phyloP scores from a whole-genome alignment of 2,113 vertebrate genomes.

The Vombatus ursinus region DNA sequence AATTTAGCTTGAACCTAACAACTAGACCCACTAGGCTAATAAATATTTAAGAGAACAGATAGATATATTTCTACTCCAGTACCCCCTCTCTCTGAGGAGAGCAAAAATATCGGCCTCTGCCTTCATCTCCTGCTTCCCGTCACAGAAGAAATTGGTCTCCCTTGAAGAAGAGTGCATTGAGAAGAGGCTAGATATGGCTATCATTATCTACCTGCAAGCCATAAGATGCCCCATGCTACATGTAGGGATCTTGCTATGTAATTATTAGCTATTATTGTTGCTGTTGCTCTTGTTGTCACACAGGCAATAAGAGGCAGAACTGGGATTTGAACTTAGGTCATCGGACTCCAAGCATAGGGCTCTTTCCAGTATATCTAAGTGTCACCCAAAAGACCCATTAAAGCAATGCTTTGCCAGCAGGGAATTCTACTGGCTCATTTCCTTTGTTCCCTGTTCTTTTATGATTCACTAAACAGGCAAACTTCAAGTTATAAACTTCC shows the following conservation, averaged over 20 bases:
- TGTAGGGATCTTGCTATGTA: neutral
- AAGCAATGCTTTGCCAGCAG: constrained; percentile 19
- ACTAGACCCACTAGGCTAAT: neutral
- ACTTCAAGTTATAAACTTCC: constrained; percentile 49
- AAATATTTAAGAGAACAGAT: neutral
- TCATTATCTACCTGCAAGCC: neutral
- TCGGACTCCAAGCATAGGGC: neutral
- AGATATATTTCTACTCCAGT: neutral
- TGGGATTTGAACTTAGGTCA: neutral
- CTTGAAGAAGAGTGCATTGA: neutral
- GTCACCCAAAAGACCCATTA: constrained; percentile 16
- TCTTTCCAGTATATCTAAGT: neutral
- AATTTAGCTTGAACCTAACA: neutral
- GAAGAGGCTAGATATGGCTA: neutral
- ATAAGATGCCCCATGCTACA: neutral
- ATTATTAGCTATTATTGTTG: neutral
- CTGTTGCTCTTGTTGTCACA: neutral
- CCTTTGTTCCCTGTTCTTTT: constrained; percentile 35
- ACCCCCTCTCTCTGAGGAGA: neutral
- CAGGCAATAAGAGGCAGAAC: neutral
- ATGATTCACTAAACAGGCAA: constrained; percentile 34
- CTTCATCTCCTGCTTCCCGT: neutral
- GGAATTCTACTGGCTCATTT: constrained; percentile 45
- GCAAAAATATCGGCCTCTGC: neutral
- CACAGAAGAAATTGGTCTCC: neutral